Percentiles rank a stretch among this genome's conserved stretches.
phyloP scores from a whole-genome alignment of 2,113 vertebrate species.

The Cricetomys ansorgei region DNA sequence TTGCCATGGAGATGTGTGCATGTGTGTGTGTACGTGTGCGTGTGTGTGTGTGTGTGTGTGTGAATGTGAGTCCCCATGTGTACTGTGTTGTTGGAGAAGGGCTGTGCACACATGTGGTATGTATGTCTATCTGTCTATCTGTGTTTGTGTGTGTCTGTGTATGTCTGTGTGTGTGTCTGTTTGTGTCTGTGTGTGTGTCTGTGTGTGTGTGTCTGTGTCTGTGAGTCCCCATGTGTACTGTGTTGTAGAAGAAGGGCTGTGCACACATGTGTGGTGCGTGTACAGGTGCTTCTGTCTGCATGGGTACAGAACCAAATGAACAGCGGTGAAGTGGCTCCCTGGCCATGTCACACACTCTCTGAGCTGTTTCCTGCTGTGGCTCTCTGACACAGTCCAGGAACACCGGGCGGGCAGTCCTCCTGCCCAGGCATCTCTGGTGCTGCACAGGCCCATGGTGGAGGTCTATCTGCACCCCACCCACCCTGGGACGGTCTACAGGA shows the following conservation, averaged over 20 bases:
- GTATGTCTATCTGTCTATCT: too few relatives aligned
- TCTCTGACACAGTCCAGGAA: background rate
- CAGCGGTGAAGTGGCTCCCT: accelerated
- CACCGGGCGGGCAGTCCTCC: background rate
- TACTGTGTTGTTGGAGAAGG: too few relatives aligned
- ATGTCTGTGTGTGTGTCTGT: background rate
- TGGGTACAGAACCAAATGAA: accelerated
- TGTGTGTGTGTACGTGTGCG: background rate
- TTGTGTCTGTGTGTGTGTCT: accelerated
- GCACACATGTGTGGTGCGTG: background rate
- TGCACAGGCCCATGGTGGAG: too few relatives aligned
- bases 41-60: accelerated
- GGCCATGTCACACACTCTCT: background rate
- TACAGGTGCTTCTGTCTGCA: background rate
- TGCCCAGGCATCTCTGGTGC: background rate
- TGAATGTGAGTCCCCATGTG: too few relatives aligned
- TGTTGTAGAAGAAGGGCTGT: background rate
- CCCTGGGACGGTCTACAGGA: slow-evolving; percentile 16
- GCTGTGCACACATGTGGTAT: too few relatives aligned
- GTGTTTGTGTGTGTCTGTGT: background rate
- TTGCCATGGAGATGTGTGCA: accelerated
- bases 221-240: too few relatives aligned
- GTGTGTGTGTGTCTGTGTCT: accelerated
- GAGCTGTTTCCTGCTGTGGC: background rate
- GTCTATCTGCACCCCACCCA: background rate